Base-by-base conservation (phyloP, 1,140 invertebrate genomes). In the Meteorus sp. region DNA sequence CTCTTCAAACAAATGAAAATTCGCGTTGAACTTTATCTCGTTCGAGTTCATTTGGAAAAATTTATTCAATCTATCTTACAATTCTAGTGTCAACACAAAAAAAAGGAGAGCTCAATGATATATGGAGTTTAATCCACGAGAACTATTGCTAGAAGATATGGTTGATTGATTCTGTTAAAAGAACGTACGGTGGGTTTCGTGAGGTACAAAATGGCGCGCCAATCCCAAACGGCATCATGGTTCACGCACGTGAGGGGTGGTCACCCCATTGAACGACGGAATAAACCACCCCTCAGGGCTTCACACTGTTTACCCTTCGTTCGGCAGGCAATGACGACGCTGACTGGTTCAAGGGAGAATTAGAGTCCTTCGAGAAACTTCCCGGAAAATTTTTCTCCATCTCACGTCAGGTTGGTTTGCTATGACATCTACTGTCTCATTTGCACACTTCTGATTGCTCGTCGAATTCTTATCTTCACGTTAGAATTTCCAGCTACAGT, bases 151-250 rank as follows among this genome's bases (percentile, higher is more conserved):
- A n/a, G n/a, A n/a, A n/a, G n/a, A n/a, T n/a, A n/a, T n/a, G n/a
- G n/a, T n/a, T n/a, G n/a, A n/a, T n/a, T n/a, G n/a, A n/a, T n/a
- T n/a, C n/a, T n/a, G n/a, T n/a, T n/a, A n/a, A n/a, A n/a, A 45
- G 39, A 31, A 20, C 25, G 19, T 17, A 27, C 8, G 5, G 39
- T 31, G 15, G 25, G 31, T 56, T 50, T 15, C 31, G 23, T 27
- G 31, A 48, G 23, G 39, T 57, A 57, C 55, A 57, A 57, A 57
- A 57, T 57, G 45, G 55, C 55, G 55, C 22, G 44, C 33, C 23
- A 45, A 57, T 50, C 44, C 33, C 15, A 23, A 13, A 47, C 35
- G 39, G 25, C 31, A 37, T 43, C 11, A 41, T 39, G 55, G 45
- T 57, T 57, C 25, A 20, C 20, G 15, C 27, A 57, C 33, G 47